Evolutionary conservation across 2,888 invertebrate genomes (phyloP).

Genomic region (Drosophila planitibia): DNA sequence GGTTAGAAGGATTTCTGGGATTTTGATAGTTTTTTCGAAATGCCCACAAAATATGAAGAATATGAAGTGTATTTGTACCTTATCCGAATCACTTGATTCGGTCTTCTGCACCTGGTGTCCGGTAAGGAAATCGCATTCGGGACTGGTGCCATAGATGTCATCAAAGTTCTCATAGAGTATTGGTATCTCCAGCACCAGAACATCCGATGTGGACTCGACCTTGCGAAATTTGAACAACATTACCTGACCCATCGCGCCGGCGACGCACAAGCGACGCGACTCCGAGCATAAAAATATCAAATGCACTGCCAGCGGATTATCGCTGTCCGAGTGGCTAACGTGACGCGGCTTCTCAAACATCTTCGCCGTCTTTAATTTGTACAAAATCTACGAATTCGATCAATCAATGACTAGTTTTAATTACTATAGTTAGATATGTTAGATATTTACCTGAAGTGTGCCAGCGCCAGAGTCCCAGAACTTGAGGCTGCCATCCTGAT

Average conservation of each 20-base stretch:
- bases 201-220: conserved; percentile 93
- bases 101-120: conserved; percentile 86
- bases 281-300: conserved; percentile 96
- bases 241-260: conserved; percentile 96
- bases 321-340: conserved; percentile 88
- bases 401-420: neutral
- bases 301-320: conserved; percentile 96
- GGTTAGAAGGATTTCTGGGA: neutral
- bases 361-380: conserved; percentile 99
- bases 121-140: conserved; percentile 91
- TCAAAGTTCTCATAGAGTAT: conserved; percentile 93
- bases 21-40: neutral
- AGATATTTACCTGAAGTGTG: conserved; percentile 89
- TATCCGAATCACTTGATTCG: conserved; percentile 82
- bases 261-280: conserved; percentile 94
- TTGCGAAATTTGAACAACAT: conserved; percentile 98
- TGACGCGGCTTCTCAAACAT: conserved; percentile 87
- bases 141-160: conserved; percentile 90
- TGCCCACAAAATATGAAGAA: neutral
- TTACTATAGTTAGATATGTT: neutral
- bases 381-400: conserved; percentile 88
- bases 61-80: conserved; percentile 56
- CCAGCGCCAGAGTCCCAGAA: conserved; percentile 99
- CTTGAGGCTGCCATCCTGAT: conserved; percentile 99
- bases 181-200: conserved; percentile 93